Conservation (phyloP, 2,797 vertebrate genomes). For the Acomys russatus region DNA sequence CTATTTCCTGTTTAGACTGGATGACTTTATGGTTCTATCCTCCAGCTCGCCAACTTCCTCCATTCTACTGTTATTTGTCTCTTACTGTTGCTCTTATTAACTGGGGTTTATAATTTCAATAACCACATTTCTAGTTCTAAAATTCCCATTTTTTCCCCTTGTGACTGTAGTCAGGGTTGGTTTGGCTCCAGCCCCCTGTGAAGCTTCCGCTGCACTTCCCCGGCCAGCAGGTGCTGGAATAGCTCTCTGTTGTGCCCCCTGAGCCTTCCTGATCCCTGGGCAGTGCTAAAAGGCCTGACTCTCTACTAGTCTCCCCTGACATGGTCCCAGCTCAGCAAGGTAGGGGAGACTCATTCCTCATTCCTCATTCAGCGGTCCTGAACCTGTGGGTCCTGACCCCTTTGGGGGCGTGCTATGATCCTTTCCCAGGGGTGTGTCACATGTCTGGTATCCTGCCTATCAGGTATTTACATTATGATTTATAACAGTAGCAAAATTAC, state of each 20-base stretch:
- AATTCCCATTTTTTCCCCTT: neutral
- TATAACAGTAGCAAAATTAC: neutral
- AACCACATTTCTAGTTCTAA: neutral
- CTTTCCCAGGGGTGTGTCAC: neutral
- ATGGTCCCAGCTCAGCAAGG: neutral
- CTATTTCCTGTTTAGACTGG: neutral
- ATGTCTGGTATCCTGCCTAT: neutral
- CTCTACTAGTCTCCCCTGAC: neutral
- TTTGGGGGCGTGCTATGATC: neutral
- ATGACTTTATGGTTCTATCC: neutral
- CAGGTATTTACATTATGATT: neutral
- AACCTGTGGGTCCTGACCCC: neutral
- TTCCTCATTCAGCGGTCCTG: no score
- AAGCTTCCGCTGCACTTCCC: neutral
- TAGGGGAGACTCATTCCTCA: neutral
- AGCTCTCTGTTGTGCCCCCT: neutral
- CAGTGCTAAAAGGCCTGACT: neutral
- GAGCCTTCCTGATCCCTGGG: neutral
- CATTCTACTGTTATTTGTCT: neutral
- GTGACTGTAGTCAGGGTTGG: neutral
- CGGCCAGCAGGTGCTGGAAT: neutral
- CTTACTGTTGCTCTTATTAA: neutral
- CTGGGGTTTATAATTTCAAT: neutral
- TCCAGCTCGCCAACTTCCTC: neutral
- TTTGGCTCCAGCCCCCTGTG: neutral